A percentile compares a stretch with the other conserved stretches of the same genome.
phyloP scores from a whole-genome alignment of 2,797 vertebrate genomes.

The Botia kubotai region DNA sequence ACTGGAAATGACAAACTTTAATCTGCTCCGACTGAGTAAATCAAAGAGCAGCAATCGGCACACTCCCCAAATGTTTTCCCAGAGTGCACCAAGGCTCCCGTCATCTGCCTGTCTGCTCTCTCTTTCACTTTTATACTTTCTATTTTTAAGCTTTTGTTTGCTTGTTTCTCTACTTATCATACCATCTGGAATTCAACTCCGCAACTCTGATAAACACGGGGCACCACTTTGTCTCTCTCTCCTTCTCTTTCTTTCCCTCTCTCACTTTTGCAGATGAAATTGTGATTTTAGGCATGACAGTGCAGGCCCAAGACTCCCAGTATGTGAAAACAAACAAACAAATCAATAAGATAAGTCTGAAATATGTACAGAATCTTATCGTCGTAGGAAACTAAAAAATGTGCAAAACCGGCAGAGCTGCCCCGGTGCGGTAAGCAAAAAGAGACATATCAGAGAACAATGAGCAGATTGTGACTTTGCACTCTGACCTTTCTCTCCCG shows the following conservation, averaged over 20 bases:
- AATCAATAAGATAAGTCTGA: conserved; percentile 72
- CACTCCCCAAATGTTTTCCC: conserved; percentile 45
- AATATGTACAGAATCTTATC: conserved; percentile 80
- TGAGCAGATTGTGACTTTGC: conserved; percentile 73
- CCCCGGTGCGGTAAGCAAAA: conserved; percentile 59
- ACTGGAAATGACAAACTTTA: conserved; percentile 35
- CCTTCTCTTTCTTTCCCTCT: conserved; percentile 34
- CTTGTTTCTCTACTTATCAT: conserved; percentile 79
- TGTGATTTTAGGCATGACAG: conserved; percentile 72
- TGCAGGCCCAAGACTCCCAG: conserved; percentile 69
- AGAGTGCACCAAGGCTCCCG: conserved; percentile 48
- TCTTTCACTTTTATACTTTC: conserved; percentile 67
- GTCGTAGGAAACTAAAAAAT: conserved; percentile 5
- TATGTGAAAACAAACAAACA: conserved; percentile 75
- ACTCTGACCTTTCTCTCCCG: conserved; percentile 73
- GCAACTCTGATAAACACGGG: conserved; percentile 75
- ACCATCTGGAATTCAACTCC: conserved; percentile 77
- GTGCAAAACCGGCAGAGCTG: conserved; percentile 74
- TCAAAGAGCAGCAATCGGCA: conserved; percentile 37
- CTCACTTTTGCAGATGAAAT: conserved; percentile 68
- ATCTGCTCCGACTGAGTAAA: conserved; percentile 34
- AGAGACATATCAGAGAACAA: conserved; percentile 74
- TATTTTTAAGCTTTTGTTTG: conserved; percentile 79
- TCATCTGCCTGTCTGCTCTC: conserved; percentile 72
- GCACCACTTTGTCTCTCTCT: conserved; percentile 71